Conservation (phyloP, 2,113 vertebrate species). For the Pituophis catenifer region DNA sequence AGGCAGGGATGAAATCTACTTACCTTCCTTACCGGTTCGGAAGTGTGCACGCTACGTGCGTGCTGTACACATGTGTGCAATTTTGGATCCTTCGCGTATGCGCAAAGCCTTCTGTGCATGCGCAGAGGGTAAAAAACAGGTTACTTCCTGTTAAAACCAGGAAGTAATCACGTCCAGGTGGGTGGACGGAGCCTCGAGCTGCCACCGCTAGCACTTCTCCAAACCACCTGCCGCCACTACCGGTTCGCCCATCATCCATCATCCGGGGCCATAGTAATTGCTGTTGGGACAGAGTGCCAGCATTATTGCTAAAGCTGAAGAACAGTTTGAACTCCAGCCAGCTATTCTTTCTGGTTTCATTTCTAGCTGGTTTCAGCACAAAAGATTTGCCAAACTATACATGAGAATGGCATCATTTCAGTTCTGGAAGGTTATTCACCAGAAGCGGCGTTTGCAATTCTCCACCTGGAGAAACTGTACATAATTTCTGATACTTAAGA, state of each 20-base stretch:
- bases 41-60: too few relatives aligned
- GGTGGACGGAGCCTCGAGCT: too few relatives aligned
- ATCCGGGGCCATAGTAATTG: neutral
- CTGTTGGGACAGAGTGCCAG: neutral
- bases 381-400: neutral
- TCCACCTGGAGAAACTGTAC: neutral
- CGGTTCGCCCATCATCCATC: neutral
- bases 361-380: neutral
- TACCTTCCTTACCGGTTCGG: too few relatives aligned
- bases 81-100: too few relatives aligned
- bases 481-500: neutral
- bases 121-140: too few relatives aligned
- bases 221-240: too few relatives aligned
- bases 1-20: too few relatives aligned
- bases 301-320: neutral
- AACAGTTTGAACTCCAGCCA: neutral
- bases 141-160: too few relatives aligned
- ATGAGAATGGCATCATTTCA: neutral
- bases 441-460: neutral
- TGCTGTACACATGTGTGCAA: too few relatives aligned
- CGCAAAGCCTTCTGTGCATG: too few relatives aligned
- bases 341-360: neutral
- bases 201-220: too few relatives aligned
- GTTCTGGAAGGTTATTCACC: neutral
- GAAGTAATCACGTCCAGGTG: too few relatives aligned